Evolutionary conservation across 2,113 vertebrate genomes (phyloP).

Genomic region (Phocoena sinus): DNA sequence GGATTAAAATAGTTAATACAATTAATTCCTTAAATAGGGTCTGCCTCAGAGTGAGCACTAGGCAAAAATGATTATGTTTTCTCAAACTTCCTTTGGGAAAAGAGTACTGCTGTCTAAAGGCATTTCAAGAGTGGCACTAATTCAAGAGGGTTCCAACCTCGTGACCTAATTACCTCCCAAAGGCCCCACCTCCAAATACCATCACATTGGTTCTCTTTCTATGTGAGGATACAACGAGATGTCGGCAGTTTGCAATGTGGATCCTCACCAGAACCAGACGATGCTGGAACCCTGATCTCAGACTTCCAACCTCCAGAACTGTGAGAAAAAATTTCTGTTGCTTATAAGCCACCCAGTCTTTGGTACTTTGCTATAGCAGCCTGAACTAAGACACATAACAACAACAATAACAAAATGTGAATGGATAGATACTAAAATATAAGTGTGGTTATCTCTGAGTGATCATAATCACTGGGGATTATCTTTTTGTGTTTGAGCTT

Average conservation of each 20-base stretch:
- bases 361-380: neutral
- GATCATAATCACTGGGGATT: neutral
- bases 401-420: neutral
- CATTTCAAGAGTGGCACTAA: neutral
- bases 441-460: neutral
- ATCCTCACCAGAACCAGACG: neutral
- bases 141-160: neutral
- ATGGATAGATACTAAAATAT: neutral
- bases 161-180: neutral
- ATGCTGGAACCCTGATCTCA: neutral
- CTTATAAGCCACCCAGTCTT: neutral
- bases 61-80: neutral
- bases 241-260: fast-evolving
- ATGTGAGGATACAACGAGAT: neutral
- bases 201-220: neutral
- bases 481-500: neutral
- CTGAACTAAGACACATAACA: neutral
- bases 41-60: neutral
- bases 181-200: neutral
- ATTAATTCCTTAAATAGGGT: neutral
- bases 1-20: neutral
- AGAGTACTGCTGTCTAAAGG: neutral
- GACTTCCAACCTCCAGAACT: neutral
- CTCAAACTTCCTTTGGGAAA: neutral
- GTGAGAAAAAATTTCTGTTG: neutral